These are phyloP conservation scores for Trichomycterus rosablanca DNA, from an alignment of 2,113 vertebrate species.

Conservation along the genomic window DNA sequence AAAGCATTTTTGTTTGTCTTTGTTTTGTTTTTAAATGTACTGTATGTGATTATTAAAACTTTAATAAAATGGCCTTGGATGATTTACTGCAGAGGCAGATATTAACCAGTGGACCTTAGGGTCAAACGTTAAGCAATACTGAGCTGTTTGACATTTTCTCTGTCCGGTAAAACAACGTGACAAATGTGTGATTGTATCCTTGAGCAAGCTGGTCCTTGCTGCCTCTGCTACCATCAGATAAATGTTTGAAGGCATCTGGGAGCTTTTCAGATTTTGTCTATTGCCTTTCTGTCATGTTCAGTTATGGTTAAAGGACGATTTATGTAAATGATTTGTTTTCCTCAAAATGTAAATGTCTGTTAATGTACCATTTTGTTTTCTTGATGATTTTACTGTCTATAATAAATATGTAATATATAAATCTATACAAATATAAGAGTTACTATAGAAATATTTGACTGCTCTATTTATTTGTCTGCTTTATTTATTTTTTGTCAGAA, in stretches of 20 bases:
- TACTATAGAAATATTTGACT: constrained; percentile 52
- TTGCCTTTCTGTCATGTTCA: constrained; percentile 72
- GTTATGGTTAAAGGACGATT: constrained; percentile 70
- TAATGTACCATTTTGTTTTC: constrained; percentile 71
- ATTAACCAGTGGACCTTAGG: constrained; percentile 17
- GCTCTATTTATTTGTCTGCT: no score
- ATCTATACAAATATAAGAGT: constrained; percentile 75
- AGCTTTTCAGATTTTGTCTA: constrained; percentile 30
- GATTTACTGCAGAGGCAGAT: constrained; percentile 25
- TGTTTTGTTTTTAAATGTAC: background rate
- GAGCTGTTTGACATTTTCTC: constrained; percentile 12
- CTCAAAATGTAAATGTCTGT: constrained; percentile 81
- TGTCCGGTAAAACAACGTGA: constrained; percentile 19
- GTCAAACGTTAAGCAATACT: constrained; percentile 22
- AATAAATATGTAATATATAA: constrained; percentile 94
- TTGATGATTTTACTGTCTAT: constrained; percentile 74
- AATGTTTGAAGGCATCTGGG: constrained; percentile 45
- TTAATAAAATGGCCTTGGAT: constrained; percentile 18
- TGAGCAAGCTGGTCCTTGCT: constrained; percentile 97
- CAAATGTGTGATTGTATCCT: constrained; percentile 49
- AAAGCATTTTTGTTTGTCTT: background rate
- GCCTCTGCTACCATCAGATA: constrained; percentile 57
- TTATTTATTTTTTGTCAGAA: no score
- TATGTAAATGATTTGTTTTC: constrained; percentile 72
- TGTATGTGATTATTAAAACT: constrained; percentile 29